Base-by-base conservation (phyloP, 1,140 invertebrate genomes). In the Pomacea maculata region DNA sequence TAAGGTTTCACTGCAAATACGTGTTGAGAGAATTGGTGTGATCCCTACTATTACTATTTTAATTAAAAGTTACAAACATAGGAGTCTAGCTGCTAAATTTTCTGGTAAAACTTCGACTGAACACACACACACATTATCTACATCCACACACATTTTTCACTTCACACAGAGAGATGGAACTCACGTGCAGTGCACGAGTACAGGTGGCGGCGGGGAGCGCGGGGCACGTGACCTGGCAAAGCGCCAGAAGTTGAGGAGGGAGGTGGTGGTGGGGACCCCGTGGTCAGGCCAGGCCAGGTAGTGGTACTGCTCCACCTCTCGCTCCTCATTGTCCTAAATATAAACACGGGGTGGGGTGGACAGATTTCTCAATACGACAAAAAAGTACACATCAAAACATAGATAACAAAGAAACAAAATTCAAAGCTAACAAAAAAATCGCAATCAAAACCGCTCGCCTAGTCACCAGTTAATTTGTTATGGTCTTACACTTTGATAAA, bases 131-230 rank as follows among this genome's bases (percentile, higher is more conserved):
- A 45, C 2, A 4, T 45, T 45, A 45, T 2, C 34, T 45, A 45
- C 6, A 45, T 45, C 34, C 34, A 45, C 34, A 45, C 34, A 45
- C 34, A 45, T 45, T 45, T 45, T 45, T 45, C 34, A 45, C 34
- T 45, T 45, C 34, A 45, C 34, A 1, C 34, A 45, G 3, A 45
- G 34, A 17, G 2, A 45, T 0, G 34, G 6, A 45, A 61, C 57
- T 21, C 61, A 80, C 79, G 70, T 80, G 79, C 79, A 80, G 68
- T 80, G 79, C 11, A 80, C 79, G 15, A 80, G 34, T 8, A 80
- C 95, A 34, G 97, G 67, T 12, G 67, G 67, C 11, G 29, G 71
- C 21, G 79, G 76, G 90, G 34, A 19, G 70, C 1, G 70, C 25
- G 67, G 68, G 57, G 21, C 55, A 45, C 8, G n/a, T 57, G 14